Percentiles rank a stretch among this genome's conserved stretches.
Evolutionary conservation across 2,888 invertebrate genomes (phyloP).

Genomic region (Eucera pruinosa): DNA sequence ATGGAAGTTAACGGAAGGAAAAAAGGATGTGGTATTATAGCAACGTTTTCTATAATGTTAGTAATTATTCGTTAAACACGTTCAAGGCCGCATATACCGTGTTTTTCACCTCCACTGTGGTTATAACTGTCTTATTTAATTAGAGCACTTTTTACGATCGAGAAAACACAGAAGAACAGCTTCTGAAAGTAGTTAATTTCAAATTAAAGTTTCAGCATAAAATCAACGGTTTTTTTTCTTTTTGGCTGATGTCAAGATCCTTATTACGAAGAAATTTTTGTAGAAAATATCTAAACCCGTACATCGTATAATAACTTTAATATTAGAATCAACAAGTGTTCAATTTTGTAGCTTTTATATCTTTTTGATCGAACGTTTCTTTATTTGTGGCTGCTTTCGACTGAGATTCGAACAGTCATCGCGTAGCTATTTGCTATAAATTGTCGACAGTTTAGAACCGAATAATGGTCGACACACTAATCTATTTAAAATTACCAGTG

Average conservation of each 20-base stretch:
- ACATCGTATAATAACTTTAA: too few species aligned
- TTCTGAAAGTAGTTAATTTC: neutral
- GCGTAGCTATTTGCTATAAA: neutral
- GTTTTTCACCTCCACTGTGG: slow-evolving; percentile 20
- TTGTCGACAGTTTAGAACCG: neutral
- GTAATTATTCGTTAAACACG: slow-evolving; percentile 33
- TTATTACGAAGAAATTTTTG: neutral
- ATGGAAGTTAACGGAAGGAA: neutral
- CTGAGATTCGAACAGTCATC: neutral
- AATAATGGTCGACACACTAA: neutral
- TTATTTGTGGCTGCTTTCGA: neutral
- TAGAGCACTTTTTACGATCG: slow-evolving; percentile 22
- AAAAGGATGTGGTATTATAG: neutral
- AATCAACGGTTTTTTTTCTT: neutral
- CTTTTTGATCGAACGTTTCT: neutral
- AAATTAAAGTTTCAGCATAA: neutral
- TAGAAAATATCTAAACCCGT: too few species aligned
- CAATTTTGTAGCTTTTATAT: neutral
- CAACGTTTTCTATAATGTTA: neutral
- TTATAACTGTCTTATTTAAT: slow-evolving; percentile 45
- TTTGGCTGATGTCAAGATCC: too few species aligned
- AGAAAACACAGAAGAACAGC: slow-evolving; percentile 9
- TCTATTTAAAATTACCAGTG: neutral
- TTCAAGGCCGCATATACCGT: slow-evolving; percentile 29
- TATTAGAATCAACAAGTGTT: neutral